Conservation (phyloP, 1,140 invertebrate genomes). For the Drosophila tani region DNA sequence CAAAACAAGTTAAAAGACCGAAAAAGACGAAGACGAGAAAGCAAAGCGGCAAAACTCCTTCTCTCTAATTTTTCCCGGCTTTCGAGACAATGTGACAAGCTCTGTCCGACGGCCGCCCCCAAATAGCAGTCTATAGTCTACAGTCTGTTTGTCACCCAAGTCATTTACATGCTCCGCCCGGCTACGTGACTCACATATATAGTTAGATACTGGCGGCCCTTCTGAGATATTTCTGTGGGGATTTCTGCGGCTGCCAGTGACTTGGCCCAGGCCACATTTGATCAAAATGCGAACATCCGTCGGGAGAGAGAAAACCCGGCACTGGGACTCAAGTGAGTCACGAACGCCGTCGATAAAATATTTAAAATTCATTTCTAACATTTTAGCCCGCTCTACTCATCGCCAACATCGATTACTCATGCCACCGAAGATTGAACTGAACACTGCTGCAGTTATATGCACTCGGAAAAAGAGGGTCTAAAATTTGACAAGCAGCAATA, state of each 20-base stretch:
- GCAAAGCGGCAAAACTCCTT: constrained; percentile 51
- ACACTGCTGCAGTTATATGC: constrained; percentile 9
- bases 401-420: constrained; percentile 52
- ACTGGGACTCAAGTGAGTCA: constrained; percentile 68
- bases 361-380: constrained; percentile 83
- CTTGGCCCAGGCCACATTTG: constrained; percentile 67
- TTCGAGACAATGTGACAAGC: constrained; percentile 78
- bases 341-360: constrained; percentile 79
- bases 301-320: constrained; percentile 32
- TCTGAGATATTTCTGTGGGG: constrained; percentile 47
- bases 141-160: constrained; percentile 80
- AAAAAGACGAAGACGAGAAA: constrained; percentile 34
- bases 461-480: constrained; percentile 5
- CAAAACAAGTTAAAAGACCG: constrained; percentile 50
- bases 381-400: constrained; percentile 56
- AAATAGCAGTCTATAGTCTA: constrained; percentile 48
- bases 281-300: constrained; percentile 71
- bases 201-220: constrained; percentile 24
- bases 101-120: constrained; percentile 46
- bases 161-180: constrained; percentile 79
- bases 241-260: constrained; percentile 53
- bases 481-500: no score
- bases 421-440: constrained; percentile 25
- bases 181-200: constrained; percentile 78
- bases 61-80: constrained; percentile 37